Base-by-base conservation (phyloP, 2,113 vertebrate genomes). In the Crotalus helleri region DNA sequence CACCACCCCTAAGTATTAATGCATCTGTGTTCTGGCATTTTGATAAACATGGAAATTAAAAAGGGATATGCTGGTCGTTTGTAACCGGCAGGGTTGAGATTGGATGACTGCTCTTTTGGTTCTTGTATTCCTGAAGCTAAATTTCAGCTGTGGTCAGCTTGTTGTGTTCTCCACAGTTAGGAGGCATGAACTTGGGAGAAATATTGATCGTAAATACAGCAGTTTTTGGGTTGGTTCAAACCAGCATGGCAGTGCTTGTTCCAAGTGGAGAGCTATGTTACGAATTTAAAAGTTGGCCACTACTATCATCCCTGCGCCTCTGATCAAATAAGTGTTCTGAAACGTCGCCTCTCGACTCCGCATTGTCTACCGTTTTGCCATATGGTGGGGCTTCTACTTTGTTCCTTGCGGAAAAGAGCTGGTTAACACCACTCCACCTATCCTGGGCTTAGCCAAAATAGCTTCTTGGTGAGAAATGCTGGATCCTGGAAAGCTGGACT, bases 111-210 rank as follows among this genome's bases (percentile, higher is more conserved):
- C 92, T 95, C 95, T 88, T 92, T 96, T 91, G 94, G 93, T 97
- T 95, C 94, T 97, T 97, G 96, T 95, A 88, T 92, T 97, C 94
- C 93, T 51, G 95, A 97, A 97, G 96, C 94, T 96, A 96, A 97
- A 96, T 0, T 0, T 95, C 96, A 95, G 96, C 95, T 0, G 0
- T 91, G 93, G 21, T 95, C 96, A 94, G 91, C 95, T 94, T 87
- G 96, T 94, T 96, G 94, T 97, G 96, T 95, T 96, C 94, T 97
- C 95, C 94, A 96, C 97, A 95, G 97, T 96, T 93, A 95, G 95
- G 96, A 94, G 94, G 13, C 1, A 46, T 94, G 91, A 95, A 94
- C 87, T 39, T 10, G 92, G 95, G 49, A 96, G 95, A 95, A 95
- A 94, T 87, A 93, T 94, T 96, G 95, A 93, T 96, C 95, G 92